Base-by-base conservation (phyloP, 2,797 vertebrate species). In the Pygocentrus nattereri region DNA sequence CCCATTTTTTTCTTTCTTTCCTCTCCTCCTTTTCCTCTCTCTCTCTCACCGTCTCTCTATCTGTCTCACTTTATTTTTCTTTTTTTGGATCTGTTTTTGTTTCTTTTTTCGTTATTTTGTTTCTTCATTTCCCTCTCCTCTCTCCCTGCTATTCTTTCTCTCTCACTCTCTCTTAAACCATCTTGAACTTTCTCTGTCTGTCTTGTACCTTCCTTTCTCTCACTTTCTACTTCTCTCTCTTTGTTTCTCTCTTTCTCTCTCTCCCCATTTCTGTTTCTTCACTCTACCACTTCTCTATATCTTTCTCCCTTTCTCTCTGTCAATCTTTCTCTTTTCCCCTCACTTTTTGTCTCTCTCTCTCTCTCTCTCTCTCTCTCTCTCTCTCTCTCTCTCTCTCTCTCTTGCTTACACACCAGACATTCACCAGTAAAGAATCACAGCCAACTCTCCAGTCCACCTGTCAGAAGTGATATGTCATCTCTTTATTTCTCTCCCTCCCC, bases 381-480 rank as follows among this genome's bases (percentile, higher is more conserved):
- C 61, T 34, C 44, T 34, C 38, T 21, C 30, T 49, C 56, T 30
- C 58, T 49, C 18, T 30, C 25, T 4, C 49, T 50, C 18, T 27
- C 70, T 62, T n/a, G 61, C 49, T 34, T 34, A 7, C 59, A 58
- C 16, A 58, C 18, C 2, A 76, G 47, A 27, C 54, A 13, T 56
- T 11, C 64, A 65, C 47, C 72, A 71, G 74, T 56, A 80, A 76
- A 64, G 59, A 72, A 3, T 44, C 67, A 21, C 30, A 62, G 47
- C 23, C 65, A 82, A 69, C 30, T 67, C 59, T 52, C 30, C 74
- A 44, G 59, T 30, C 50, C 79, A 74, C 70, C 71, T 79, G 79
- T 85, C 80, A 75, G 65, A 69, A 82, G n/a, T 47, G 52, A 78
- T 84, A 67, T 79, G 62, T 82, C 79, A 82, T 73, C 74, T 81